Evolutionary conservation across 2,888 invertebrate species (phyloP).

Genomic region (Coenonympha glycerion): DNA sequence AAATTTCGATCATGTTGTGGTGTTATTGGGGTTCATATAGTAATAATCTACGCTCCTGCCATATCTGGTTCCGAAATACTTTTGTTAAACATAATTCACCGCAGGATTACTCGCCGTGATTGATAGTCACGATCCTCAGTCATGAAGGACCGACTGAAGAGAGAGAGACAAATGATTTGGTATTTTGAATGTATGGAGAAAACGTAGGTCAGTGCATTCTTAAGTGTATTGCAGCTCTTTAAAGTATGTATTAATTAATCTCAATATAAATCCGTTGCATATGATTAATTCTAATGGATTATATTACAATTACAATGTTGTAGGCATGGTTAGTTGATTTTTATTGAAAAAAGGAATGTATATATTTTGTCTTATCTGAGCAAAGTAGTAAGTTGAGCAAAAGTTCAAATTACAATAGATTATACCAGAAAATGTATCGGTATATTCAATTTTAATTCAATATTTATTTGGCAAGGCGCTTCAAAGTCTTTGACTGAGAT

Average conservation of each 20-base stretch:
- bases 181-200: too few relatives aligned
- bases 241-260: background rate
- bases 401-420: constrained; percentile 17
- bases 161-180: too few relatives aligned
- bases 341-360: constrained; percentile 4
- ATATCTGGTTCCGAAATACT: too few relatives aligned
- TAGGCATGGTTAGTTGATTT: background rate
- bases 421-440: constrained; percentile 18
- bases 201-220: too few relatives aligned
- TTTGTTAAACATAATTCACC: too few relatives aligned
- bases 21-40: too few relatives aligned
- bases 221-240: too few relatives aligned
- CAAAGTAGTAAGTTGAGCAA: constrained; percentile 38
- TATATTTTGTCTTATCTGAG: constrained; percentile 38
- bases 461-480: constrained; percentile 67
- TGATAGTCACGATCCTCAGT: too few relatives aligned
- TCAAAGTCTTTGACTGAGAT: constrained; percentile 65
- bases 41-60: too few relatives aligned
- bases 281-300: background rate
- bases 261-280: background rate
- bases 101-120: too few relatives aligned
- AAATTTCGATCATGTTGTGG: too few relatives aligned
- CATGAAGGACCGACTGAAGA: too few relatives aligned
- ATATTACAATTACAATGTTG: background rate
- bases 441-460: constrained; percentile 18